Conservation (phyloP, 2,888 invertebrate genomes). For the Netelia virgata region DNA sequence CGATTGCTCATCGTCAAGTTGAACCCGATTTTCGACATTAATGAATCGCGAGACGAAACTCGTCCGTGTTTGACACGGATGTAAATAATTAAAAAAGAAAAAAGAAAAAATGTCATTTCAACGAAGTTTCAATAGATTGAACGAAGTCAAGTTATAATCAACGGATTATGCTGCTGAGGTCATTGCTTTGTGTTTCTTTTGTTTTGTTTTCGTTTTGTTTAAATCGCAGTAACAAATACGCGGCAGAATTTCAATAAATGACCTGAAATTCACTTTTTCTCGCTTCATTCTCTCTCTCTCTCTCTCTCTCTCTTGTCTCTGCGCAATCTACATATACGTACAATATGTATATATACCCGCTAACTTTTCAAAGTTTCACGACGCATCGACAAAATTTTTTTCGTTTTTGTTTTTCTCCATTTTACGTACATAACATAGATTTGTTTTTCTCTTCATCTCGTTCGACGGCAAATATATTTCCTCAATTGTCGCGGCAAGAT, state of each 20-base stretch:
- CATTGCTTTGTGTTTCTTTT: not conserved
- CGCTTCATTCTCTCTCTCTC: not conserved
- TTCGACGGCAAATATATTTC: constrained; percentile 44
- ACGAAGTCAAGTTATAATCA: constrained; percentile 76
- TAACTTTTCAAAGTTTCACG: constrained; percentile 50
- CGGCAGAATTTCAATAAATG: not conserved
- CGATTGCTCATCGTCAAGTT: constrained; percentile 72
- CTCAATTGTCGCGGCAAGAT: constrained; percentile 64
- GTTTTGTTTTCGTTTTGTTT: not conserved
- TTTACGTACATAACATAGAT: constrained; percentile 59
- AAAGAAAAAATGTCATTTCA: constrained; percentile 31
- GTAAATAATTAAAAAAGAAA: constrained; percentile 16
- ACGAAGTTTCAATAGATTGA: constrained; percentile 41
- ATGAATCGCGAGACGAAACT: constrained; percentile 57
- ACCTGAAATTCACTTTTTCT: not conserved
- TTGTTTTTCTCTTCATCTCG: constrained; percentile 25
- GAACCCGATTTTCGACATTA: constrained; percentile 64
- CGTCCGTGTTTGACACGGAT: constrained; percentile 30
- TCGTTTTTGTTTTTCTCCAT: constrained; percentile 21
- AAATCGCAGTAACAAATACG: not conserved
- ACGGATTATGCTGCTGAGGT: constrained; percentile 82
- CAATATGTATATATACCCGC: constrained; percentile 16
- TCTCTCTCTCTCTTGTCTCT: not conserved
- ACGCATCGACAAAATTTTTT: constrained; percentile 45
- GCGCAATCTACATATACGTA: constrained; percentile 3